phyloP scores from a whole-genome alignment of 2,797 vertebrate species.

The Sebastes hopkinsi region DNA sequence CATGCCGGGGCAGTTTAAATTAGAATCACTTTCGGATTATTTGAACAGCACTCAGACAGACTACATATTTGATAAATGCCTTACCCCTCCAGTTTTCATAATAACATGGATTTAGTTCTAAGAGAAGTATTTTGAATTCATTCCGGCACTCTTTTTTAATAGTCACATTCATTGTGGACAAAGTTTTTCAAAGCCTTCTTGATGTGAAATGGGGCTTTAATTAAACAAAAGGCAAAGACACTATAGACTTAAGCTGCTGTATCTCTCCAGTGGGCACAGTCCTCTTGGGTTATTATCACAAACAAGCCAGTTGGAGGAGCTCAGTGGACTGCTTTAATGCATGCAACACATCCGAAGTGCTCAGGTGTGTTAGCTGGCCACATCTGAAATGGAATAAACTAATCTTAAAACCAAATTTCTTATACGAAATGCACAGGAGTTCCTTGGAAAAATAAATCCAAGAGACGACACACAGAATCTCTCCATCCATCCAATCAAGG shows the following conservation, averaged over 20 bases:
- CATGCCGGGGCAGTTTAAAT: conserved; percentile 48
- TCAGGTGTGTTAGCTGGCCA: conserved; percentile 26
- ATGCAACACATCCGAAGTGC: conserved; percentile 10
- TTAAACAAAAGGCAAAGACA: conserved; percentile 49
- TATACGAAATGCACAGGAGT: neutral
- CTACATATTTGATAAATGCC: conserved; percentile 54
- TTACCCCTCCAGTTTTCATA: conserved; percentile 12
- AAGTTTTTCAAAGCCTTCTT: conserved; percentile 45
- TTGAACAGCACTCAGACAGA: conserved; percentile 41
- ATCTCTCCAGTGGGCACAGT: conserved; percentile 10
- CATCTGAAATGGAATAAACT: conserved; percentile 21
- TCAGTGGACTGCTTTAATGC: conserved; percentile 4
- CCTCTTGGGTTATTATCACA: conserved; percentile 62
- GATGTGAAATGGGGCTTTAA: conserved; percentile 43
- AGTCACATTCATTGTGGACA: conserved; percentile 35
- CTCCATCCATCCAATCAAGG: neutral
- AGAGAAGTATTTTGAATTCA: conserved; percentile 26
- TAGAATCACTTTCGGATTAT: conserved; percentile 36
- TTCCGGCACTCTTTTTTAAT: conserved; percentile 20
- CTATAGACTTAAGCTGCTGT: conserved; percentile 13
- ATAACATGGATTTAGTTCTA: conserved; percentile 32
- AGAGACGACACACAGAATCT: neutral
- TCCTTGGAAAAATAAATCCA: neutral
- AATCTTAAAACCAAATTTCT: neutral
- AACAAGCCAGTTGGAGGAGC: conserved; percentile 48